Base-by-base conservation (phyloP, 2,113 vertebrate genomes). In the Phyllostomus discolor region DNA sequence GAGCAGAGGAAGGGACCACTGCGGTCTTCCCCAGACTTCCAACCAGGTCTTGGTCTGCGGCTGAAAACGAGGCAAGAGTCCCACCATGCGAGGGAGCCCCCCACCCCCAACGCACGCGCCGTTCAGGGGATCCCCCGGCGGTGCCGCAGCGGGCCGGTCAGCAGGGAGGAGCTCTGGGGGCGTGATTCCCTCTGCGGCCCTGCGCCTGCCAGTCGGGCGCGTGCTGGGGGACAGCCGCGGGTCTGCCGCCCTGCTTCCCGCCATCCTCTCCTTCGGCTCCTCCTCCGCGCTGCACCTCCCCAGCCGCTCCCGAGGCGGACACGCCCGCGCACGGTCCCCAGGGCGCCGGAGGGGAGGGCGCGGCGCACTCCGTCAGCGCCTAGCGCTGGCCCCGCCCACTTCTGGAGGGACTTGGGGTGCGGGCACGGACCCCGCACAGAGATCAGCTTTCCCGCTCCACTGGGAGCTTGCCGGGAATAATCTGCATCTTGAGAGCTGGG, bases 101-200 rank as follows among this genome's bases (percentile, higher is more conserved):
- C 22, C 8, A 7, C 15, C 5, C 66, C 31, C 31, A 22, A 10
- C 20, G 4, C 10, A 7, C 11, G 5, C 22, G 20, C 10, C 26
- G 57, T 5, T 5, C 3, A 52, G 79, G 26, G 6, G 7, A 7
- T 10, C 6, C 10, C 10, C 33, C 19, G 11, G 50, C 2, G 11
- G 50, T 1, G 62, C 28, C 1, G 35, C 24, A 2, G 0, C 57
- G 4, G 17, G 15, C 22, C 4, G 3, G 12, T 10, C 1, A 1
- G 11, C 31, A 26, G 57, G 24, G 22, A 1, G 57, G 24, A 26
- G 1, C 46, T 38, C 31, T 26, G 5, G n/a, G n/a, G 5, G 11
- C 3, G 22, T 2, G 28, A 0, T 22, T 19, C 50, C 31, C 14
- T 41, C 28, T 1, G 28, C 24, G 20, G 41, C 26, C 57, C 10